A percentile compares a stretch with the other conserved stretches of the same genome.
Evolutionary conservation across 2,113 vertebrate species (phyloP).

Genomic region (Diglossa brunneiventris): DNA sequence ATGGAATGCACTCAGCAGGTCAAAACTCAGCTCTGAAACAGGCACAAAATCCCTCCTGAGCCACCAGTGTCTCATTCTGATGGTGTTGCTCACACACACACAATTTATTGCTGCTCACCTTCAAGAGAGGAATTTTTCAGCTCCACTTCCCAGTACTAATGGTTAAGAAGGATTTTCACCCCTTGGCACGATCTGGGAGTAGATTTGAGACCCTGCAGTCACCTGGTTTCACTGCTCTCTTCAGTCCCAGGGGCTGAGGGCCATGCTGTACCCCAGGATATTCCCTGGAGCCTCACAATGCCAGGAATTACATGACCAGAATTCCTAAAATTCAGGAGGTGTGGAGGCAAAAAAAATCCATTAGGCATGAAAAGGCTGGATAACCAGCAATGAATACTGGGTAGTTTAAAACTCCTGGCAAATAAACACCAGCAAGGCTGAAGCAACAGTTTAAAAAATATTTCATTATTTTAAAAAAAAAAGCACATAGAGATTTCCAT

Average conservation of each 20-base stretch:
- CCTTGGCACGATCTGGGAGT: accelerated
- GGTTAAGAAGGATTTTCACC: background rate
- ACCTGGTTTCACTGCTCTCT: background rate
- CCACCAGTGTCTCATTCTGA: accelerated
- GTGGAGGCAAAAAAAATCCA: background rate
- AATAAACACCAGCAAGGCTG: background rate
- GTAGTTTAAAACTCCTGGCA: background rate
- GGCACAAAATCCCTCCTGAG: background rate
- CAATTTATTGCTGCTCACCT: background rate
- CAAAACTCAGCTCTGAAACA: background rate
- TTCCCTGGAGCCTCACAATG: background rate
- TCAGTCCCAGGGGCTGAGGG: background rate
- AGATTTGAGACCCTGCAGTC: background rate
- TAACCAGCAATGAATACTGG: background rate
- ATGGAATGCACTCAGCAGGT: background rate
- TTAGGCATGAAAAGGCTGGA: background rate
- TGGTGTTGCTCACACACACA: background rate
- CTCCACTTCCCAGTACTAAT: background rate
- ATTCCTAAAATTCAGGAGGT: background rate
- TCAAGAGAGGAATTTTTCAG: background rate
- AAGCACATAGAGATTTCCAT: background rate
- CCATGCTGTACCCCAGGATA: background rate
- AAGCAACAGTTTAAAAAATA: background rate
- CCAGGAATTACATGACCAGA: background rate
- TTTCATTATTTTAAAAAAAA: background rate